phyloP scores from a whole-genome alignment of 1,140 invertebrate species.

The Daktulosphaira vitifoliae region DNA sequence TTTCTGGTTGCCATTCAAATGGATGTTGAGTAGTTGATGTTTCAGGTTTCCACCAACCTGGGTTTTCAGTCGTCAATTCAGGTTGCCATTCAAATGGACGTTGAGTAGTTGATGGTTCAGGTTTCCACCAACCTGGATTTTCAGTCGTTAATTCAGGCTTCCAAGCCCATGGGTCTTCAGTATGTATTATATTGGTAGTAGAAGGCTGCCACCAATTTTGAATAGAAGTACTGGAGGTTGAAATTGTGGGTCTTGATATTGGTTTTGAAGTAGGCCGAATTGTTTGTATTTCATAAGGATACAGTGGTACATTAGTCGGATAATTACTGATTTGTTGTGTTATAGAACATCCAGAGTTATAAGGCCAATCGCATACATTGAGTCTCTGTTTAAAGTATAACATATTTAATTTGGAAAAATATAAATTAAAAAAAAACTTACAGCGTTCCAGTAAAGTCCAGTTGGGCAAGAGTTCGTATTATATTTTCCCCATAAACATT shows the following conservation, averaged over 20 bases:
- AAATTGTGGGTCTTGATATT: slow-evolving; percentile 35
- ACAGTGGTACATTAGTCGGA: not conserved
- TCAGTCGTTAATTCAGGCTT: slow-evolving; percentile 8
- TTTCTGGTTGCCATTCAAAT: no score
- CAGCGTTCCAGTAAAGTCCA: slow-evolving; percentile 68
- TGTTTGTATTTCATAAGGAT: no score
- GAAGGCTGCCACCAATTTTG: no score
- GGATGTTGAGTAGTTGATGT: slow-evolving; percentile 40
- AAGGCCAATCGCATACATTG: slow-evolving; percentile 70
- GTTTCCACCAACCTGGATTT: slow-evolving; percentile 18
- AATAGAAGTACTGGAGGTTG: no score
- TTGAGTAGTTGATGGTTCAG: slow-evolving; percentile 18
- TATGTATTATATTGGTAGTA: slow-evolving; percentile 32
- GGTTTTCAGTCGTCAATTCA: slow-evolving; percentile 9
- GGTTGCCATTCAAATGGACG: slow-evolving; percentile 34
- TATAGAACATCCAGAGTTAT: slow-evolving; percentile 54
- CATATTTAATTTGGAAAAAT: no score
- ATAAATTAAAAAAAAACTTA: slow-evolving; percentile 39
- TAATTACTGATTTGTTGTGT: slow-evolving; percentile 22
- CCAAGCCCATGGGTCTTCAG: slow-evolving; percentile 35
- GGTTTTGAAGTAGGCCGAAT: slow-evolving; percentile 36
- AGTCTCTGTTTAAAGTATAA: slow-evolving; percentile 40
- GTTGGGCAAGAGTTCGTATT: slow-evolving; percentile 61
- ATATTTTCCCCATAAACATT: slow-evolving; percentile 68
- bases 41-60: slow-evolving; percentile 30